Evolutionary conservation across 2,797 vertebrate genomes (phyloP), one percentile per base, ranked within the genome.

Genomic region (Amazonetta brasiliensis): DNA sequence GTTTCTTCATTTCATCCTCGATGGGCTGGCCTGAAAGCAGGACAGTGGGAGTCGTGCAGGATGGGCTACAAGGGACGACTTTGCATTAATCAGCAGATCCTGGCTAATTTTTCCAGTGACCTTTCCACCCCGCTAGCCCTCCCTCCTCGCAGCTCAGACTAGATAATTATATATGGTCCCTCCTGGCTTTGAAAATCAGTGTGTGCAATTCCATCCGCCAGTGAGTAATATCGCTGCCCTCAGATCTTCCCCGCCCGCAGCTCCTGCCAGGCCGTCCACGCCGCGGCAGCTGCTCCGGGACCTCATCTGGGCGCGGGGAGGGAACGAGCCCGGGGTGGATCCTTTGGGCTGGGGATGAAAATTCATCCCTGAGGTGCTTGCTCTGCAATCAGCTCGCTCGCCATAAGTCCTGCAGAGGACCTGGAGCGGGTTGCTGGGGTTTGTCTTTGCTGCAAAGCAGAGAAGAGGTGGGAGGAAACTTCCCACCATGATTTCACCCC

Each of bases 121-220:
- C 28, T 85, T 67, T 84, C 75, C 59, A 12, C 41, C n/a, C 39
- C 0, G 39, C 87, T 78, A 78, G 76, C 77, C 37, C 25, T 63
- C 56, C 43, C 60, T 83, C 86, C 54, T 41, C 10, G 33, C 77
- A 85, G 76, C 63, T 82, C 80, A 71, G 60, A 31, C 26, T 21
- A 59, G 66, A 89, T 86, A 84, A 90, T 55, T 87, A 75, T 15
- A 12, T 19, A n/a, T 3, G 48, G 76, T 90, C 78, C 75, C 90
- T 80, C 54, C 89, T 55, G 89, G 56, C 55, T 33, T 28, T 33
- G 82, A 72, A 20, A 77, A 76, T 67, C 84, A 60, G 72, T 82
- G 69, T 89, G 35, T 60, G 78, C 88, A 94, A 84, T 91, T 87
- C 95, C 95, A 82, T 84, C 90, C 86, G 58, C 16, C 23, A 48